phyloP scores from a whole-genome alignment of 2,888 invertebrate genomes.

The Mactromeris polynyma region DNA sequence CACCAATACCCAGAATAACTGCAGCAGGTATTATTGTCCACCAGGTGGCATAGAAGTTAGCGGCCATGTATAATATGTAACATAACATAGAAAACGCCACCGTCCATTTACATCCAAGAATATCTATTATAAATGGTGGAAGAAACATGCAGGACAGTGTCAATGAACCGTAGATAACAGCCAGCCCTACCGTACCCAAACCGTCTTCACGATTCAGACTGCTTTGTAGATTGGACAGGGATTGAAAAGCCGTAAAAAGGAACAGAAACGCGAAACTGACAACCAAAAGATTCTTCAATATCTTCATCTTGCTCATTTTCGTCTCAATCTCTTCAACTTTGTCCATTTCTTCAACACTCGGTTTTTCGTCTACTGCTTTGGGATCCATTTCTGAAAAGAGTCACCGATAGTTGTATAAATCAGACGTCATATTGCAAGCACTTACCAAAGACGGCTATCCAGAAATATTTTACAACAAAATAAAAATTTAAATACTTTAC shows the following conservation, averaged over 20 bases:
- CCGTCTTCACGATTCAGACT: conserved; percentile 96
- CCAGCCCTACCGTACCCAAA: conserved; percentile 95
- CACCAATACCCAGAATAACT: conserved; percentile 96
- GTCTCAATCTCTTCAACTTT: background rate
- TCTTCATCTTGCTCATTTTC: conserved; percentile 88
- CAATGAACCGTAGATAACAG: conserved; percentile 96
- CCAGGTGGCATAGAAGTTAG: conserved; percentile 95
- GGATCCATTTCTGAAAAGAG: background rate
- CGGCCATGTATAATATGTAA: conserved; percentile 97
- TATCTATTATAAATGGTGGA: conserved; percentile 78
- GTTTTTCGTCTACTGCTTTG: background rate
- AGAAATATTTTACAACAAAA: too few relatives aligned
- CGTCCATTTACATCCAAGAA: conserved; percentile 98
- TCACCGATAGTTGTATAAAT: background rate
- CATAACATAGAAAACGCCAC: conserved; percentile 96
- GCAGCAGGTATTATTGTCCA: conserved; percentile 93
- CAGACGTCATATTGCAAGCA: too few relatives aligned
- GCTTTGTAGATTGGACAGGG: conserved; percentile 96
- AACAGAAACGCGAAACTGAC: conserved; percentile 98
- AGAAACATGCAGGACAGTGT: conserved; percentile 98
- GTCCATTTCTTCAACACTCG: background rate
- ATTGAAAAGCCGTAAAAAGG: conserved; percentile 97
- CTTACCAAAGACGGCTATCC: too few relatives aligned
- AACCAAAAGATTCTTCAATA: conserved; percentile 95
- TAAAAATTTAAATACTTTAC: too few relatives aligned